phyloP scores from a whole-genome alignment of 2,888 invertebrate genomes.

The Cylloceria caligata region DNA sequence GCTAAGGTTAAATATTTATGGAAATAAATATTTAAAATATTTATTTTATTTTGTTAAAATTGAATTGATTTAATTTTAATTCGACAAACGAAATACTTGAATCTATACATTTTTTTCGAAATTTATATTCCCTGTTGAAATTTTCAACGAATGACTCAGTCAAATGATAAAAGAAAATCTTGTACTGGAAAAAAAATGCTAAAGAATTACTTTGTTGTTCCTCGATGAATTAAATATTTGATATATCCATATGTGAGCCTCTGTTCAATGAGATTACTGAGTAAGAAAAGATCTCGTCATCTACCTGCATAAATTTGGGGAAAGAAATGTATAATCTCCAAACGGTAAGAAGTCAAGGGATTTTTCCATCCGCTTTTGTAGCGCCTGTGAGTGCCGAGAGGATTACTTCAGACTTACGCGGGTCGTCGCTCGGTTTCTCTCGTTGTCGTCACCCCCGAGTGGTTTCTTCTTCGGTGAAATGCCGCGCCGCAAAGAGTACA shows the following conservation, averaged over 20 bases:
- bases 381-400: conserved; percentile 66
- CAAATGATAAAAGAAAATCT: too few species aligned
- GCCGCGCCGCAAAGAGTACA: conserved; percentile 29
- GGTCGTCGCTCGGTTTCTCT: conserved; percentile 63
- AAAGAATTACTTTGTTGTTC: background rate
- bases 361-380: conserved; percentile 58
- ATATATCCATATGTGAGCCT: background rate
- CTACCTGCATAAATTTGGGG: background rate
- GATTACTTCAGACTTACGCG: conserved; percentile 69
- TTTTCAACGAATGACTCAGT: too few species aligned
- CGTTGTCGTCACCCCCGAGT: conserved; percentile 58
- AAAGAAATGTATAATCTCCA: background rate
- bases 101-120: too few species aligned
- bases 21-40: too few species aligned
- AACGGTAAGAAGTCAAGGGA: conserved; percentile 67
- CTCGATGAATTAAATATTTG: background rate
- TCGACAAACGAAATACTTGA: too few species aligned
- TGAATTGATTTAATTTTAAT: too few species aligned
- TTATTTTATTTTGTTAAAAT: too few species aligned
- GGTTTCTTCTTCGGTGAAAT: conserved; percentile 48
- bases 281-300: background rate
- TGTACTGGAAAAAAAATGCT: background rate
- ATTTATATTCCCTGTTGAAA: too few species aligned
- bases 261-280: background rate
- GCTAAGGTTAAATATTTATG: background rate